phyloP scores from a whole-genome alignment of 2,113 vertebrate genomes.

The Cepphus grylle region DNA sequence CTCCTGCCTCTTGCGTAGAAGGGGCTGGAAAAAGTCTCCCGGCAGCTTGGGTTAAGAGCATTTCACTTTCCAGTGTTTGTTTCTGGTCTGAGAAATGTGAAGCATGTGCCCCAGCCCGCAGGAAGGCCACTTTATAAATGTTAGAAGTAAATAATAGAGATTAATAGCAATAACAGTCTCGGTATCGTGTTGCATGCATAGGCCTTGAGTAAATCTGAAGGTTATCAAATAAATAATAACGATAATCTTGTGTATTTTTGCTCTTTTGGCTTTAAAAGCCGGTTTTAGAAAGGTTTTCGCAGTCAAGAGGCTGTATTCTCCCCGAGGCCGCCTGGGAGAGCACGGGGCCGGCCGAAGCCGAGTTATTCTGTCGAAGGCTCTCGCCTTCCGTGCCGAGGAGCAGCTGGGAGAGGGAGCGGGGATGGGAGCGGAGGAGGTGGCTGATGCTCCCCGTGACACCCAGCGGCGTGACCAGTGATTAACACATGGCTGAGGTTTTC shows the following conservation, averaged over 20 bases:
- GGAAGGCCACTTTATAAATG: background rate
- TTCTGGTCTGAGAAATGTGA: background rate
- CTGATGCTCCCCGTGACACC: background rate
- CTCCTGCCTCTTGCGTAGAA: background rate
- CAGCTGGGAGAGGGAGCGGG: background rate
- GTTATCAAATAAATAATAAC: background rate
- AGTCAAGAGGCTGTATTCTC: slow-evolving; percentile 27
- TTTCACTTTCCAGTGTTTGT: background rate
- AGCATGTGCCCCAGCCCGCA: background rate
- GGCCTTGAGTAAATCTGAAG: background rate
- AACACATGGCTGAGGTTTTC: fast-evolving
- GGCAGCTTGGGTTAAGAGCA: background rate
- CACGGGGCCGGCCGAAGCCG: background rate
- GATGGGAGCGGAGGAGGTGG: background rate
- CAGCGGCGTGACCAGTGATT: fast-evolving
- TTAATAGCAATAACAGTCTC: background rate
- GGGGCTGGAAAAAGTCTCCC: background rate
- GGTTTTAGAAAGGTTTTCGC: background rate
- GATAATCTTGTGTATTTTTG: background rate
- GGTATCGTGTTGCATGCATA: background rate
- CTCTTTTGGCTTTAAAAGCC: background rate
- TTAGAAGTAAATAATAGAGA: slow-evolving; percentile 5
- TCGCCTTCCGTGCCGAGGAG: background rate
- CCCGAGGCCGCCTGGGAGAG: slow-evolving; percentile 34
- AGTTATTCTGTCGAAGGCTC: background rate